Evolutionary conservation across 1,140 invertebrate genomes (phyloP), one percentile per base, ranked within the genome.

Genomic region (Drosophila sturtevanti): DNA sequence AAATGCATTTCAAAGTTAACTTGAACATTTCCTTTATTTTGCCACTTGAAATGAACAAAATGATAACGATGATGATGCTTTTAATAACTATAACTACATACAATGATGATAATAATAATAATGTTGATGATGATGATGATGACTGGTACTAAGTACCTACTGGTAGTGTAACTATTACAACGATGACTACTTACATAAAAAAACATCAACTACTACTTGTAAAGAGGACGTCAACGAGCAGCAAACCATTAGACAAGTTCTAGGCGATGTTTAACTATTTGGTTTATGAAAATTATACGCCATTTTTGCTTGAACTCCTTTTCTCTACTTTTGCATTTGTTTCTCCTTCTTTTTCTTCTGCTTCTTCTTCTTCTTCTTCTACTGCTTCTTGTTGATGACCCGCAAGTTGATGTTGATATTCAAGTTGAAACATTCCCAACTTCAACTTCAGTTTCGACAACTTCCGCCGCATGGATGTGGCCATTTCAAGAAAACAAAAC

Each of bases 261-360:
- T 41, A 61, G 41, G 69, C 70, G 44, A 72, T 72, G 74, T 66
- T 79, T 63, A 75, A 79, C 79, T 77, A 79, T 76, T 82, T 87
- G 81, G 81, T 78, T 81, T 86, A 85, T 85, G 78, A 75, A 78
- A 86, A 81, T 86, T 78, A 72, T 62, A 72, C 48, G 74, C 37
- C 21, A 37, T 41, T 58, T 66, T 60, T 35, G 21, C 41, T 37
- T 59, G 16, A 31, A 71, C 44, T 74, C 56, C 10, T 48, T n/a
- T n/a, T 48, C 44, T 34, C 34, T 58, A 18, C 51, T 62, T 44
- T 4, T 31, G 27, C 5, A 58, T 44, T 4, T 31, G 27, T 2
- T 35, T 31, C 34, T 48, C 10, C 41, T 48, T 6, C n/a, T 31
- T 22, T 34, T 44, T 58, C 27, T 65, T 35, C 38, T 56, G 14